A percentile compares a stretch with the other conserved stretches of the same genome.
phyloP scores from a whole-genome alignment of 2,888 invertebrate species.

The Drosophila mimica region DNA sequence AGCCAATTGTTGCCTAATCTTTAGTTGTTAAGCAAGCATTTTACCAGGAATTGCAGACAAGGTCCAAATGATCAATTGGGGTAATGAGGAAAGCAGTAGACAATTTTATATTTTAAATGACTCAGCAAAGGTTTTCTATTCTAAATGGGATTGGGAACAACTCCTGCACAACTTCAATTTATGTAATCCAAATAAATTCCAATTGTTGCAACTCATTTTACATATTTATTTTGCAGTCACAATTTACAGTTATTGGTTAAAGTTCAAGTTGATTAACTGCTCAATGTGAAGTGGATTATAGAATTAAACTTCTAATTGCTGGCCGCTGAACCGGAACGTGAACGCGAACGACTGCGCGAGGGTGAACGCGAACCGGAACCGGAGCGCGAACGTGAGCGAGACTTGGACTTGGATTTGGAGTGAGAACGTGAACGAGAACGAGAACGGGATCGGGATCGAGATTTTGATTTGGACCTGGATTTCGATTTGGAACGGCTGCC shows the following conservation, averaged over 20 bases:
- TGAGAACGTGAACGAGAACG: constrained; percentile 58
- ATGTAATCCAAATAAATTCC: not conserved
- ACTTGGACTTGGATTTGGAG: constrained; percentile 43
- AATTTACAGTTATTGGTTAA: not conserved
- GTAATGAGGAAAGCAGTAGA: not conserved
- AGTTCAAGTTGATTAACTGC: constrained; percentile 10
- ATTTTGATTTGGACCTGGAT: constrained; percentile 60
- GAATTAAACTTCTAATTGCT: constrained; percentile 48
- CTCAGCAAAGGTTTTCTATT: constrained; percentile 6
- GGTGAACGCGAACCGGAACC: constrained; percentile 77
- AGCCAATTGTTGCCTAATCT: constrained; percentile 53
- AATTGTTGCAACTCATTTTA: constrained; percentile 20
- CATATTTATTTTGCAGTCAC: constrained; percentile 39
- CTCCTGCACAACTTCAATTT: not conserved
- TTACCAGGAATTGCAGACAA: not conserved
- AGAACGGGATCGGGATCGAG: constrained; percentile 37
- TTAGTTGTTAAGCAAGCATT: constrained; percentile 25
- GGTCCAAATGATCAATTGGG: constrained; percentile 1
- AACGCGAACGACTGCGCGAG: constrained; percentile 56
- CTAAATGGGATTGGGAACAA: not conserved
- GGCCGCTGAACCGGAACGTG: constrained; percentile 64
- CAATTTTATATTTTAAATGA: constrained; percentile 9
- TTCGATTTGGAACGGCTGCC: constrained; percentile 48
- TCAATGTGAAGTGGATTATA: not conserved
- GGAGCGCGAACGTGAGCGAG: constrained; percentile 42